phyloP scores from a whole-genome alignment of 2,113 vertebrate genomes.

The Festucalex cinctus region DNA sequence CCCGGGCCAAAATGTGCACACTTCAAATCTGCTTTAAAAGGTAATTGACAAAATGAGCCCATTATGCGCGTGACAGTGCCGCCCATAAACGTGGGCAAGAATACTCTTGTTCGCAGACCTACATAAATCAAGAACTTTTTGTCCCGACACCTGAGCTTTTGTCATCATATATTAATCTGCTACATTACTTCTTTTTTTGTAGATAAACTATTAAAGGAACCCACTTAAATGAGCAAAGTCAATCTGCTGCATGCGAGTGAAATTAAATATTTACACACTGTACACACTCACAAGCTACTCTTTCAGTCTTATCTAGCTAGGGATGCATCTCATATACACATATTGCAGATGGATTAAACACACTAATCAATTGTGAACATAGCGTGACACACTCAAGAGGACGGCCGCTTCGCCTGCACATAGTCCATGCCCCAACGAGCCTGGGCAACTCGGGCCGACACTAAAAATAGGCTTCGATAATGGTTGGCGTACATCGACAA shows the following conservation, averaged over 20 bases:
- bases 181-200: not conserved
- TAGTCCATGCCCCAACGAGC: not conserved
- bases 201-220: not conserved
- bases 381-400: not conserved
- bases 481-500: not conserved
- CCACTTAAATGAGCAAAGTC: too few relatives aligned
- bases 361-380: not conserved
- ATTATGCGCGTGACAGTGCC: not conserved
- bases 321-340: conserved; percentile 2
- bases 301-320: not conserved
- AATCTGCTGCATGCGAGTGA: not conserved
- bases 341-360: not conserved
- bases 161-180: conserved; percentile 3
- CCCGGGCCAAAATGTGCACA: not conserved
- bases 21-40: not conserved
- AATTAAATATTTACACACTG: conserved; percentile 7
- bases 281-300: conserved; percentile 1
- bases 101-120: not conserved
- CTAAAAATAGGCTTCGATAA: not conserved
- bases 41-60: not conserved
- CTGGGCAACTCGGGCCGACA: not conserved
- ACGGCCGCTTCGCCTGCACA: not conserved
- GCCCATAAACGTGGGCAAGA: not conserved
- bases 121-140: not conserved
- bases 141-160: not conserved